Base-by-base conservation (phyloP, 2,888 invertebrate species). In the Euclidia mi region DNA sequence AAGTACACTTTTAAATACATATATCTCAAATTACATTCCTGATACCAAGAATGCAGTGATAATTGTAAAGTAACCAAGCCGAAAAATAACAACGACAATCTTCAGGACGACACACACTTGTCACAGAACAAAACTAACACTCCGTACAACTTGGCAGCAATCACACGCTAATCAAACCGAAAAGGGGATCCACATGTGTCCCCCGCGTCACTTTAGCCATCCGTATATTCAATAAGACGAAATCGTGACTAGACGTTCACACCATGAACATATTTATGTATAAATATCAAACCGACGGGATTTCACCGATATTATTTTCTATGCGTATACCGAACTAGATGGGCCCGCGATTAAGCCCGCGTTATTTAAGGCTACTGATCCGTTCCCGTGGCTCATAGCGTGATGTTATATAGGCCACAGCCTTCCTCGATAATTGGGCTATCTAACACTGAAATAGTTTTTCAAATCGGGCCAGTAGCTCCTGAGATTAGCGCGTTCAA, bases 181-280 rank as follows among this genome's bases (percentile, higher is more conserved):
- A 7, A 20, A 11, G n/a, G 20, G 40, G 20, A 40, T 6, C 7
- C 11, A 20, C 12, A 20, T 20, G 1, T 12, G 12, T 20, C 12
- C 40, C 40, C 40, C 18, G 40, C 11, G 40, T 40, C 18, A 20
- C 11, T 20, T 40, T 20, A 40, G 3, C 20, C 40, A n/a, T 0
- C 20, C 15, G 40, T 20, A 20, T 40, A 40, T 40, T 40, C 40
- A 40, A 40, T 40, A 40, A 40, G 2, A 20, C 20, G 12, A 40
- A 40, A 18, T 20, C 40, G 40, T 40, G 40, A 11, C 11, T 11
- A 9, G 20, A 25, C 40, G 40, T 40, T 17, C 12, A 12, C 7
- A 40, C 20, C n/a, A 20, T 40, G 37, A 17, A 17, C 18, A 17
- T 37, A 37, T 37, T 18, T 18, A 37, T 18, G 2, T 12, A 34